phyloP scores from a whole-genome alignment of 2,797 vertebrate species.

The Galago senegalensis region DNA sequence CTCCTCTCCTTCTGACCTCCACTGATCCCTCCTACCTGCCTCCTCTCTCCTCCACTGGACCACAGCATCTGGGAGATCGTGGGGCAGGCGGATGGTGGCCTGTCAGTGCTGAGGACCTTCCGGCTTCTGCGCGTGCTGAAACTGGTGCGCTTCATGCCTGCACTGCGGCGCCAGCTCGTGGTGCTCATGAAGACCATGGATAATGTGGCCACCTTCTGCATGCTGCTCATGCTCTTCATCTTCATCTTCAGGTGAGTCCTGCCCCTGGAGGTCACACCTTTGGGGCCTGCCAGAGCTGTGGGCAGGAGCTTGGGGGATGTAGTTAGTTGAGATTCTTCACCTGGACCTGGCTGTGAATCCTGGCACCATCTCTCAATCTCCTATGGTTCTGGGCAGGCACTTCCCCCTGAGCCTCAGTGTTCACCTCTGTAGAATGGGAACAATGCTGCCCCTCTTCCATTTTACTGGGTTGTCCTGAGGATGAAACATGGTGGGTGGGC shows the following conservation, averaged over 20 bases:
- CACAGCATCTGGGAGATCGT: conserved; percentile 96
- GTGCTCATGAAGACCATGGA: conserved; percentile 99
- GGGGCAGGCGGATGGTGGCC: conserved; percentile 96
- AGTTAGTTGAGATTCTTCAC: not conserved
- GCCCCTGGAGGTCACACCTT: not conserved
- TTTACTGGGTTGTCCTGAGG: not conserved
- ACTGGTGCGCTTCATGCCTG: conserved; percentile 98
- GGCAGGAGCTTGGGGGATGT: accelerated
- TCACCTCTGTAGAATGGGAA: not conserved
- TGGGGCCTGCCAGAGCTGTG: not conserved
- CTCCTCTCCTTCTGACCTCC: accelerated
- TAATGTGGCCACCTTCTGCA: conserved; percentile 99
- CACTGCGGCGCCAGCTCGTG: conserved; percentile 96
- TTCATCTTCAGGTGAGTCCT: conserved; percentile 96
- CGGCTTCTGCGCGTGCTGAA: conserved; percentile 96
- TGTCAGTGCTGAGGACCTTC: conserved; percentile 97
- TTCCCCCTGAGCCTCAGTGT: not conserved
- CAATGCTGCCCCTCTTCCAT: accelerated
- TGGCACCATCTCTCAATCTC: accelerated
- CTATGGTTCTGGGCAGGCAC: not conserved
- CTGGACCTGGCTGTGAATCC: not conserved
- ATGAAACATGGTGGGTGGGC: not conserved
- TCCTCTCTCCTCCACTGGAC: accelerated
- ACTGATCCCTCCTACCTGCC: not conserved
- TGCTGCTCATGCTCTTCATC: conserved; percentile 98